Base-by-base conservation (phyloP, 2,797 vertebrate genomes). In the Telmatherina bonti region DNA sequence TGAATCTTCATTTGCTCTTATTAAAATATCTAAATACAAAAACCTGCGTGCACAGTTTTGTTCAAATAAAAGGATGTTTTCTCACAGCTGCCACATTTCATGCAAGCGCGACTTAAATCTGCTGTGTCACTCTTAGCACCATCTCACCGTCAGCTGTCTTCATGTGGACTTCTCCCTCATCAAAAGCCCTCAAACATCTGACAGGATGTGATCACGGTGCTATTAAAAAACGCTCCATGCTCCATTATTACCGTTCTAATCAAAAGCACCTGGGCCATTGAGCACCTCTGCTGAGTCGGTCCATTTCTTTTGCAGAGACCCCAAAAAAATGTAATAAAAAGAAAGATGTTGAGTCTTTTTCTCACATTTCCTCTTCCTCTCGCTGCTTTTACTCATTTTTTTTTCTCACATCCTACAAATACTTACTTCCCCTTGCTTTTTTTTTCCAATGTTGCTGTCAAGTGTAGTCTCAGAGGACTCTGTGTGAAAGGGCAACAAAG, bases 401-500 rank as follows among this genome's bases (percentile, higher is more conserved):
- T 41, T 70, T 56, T 36, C 47, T 80, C 79, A 75, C 67, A 73
- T 90, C 68, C 71, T 70, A 82, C 84, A 88, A 79, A 81, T 74
- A 62, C 75, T 60, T 74, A 62, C 75, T 60, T 82, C 60, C 26
- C 20, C 53, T 35, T 55, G 47, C 61, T 31, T 52, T 49, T 74
- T 31, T 51, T 47, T 74, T 72, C 72, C 67, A 56, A 20, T 55
- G 55, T 71, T 74, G 69, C 83, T 88, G 81, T 91, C 82, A 89
- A 65, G 70, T 74, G 70, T 56, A 41, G 81, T 93, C 92, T 90
- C 91, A 24, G 61, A 85, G 84, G 91, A 86, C 56, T 79, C 7
- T 7, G 64, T 82, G 78, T 82, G 71, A 91, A 92, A 91, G 91
- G 89, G 88, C 92, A 91, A 75, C 82, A 58, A 85, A 87, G 89